These are phyloP conservation scores for Panthera uncia DNA, from an alignment of 2,113 vertebrate species.

Conservation along the genomic window DNA sequence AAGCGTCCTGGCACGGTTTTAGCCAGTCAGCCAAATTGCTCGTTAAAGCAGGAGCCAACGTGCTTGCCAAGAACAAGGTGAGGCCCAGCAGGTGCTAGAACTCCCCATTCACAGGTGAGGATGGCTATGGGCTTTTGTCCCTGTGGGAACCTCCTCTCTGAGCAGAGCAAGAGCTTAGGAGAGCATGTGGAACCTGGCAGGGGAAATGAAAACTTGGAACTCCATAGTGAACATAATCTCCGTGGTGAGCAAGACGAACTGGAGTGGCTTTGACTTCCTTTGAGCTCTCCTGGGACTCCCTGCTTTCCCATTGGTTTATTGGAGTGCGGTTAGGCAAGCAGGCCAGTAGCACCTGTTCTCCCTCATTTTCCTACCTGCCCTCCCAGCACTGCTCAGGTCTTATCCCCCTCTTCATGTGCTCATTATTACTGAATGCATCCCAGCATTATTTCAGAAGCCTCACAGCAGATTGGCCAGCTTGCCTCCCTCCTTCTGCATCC, in stretches of 20 bases:
- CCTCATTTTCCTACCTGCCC: not conserved
- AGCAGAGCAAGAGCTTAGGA: not conserved
- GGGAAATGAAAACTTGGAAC: not conserved
- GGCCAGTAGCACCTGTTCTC: not conserved
- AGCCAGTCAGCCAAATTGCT: slow-evolving; percentile 96
- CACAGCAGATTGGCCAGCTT: not conserved
- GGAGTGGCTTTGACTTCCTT: not conserved
- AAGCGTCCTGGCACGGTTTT: slow-evolving; percentile 97
- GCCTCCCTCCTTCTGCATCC: not conserved
- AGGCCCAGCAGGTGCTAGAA: slow-evolving; percentile 71
- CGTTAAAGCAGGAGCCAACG: slow-evolving; percentile 96
- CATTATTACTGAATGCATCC: not conserved
- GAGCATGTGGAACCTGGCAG: not conserved
- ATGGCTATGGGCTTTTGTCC: not conserved
- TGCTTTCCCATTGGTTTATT: fast-evolving
- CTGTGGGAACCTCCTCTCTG: not conserved
- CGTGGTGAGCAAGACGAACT: not conserved
- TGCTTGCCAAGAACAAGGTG: slow-evolving; percentile 98
- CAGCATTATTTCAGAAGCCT: not conserved
- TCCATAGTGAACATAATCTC: not conserved
- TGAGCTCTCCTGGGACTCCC: not conserved
- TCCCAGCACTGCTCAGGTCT: not conserved
- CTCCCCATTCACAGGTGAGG: slow-evolving; percentile 5
- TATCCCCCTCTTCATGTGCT: not conserved
- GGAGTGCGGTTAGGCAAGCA: not conserved